phyloP scores from a whole-genome alignment of 2,888 invertebrate genomes.

The Slavum lentiscoides region DNA sequence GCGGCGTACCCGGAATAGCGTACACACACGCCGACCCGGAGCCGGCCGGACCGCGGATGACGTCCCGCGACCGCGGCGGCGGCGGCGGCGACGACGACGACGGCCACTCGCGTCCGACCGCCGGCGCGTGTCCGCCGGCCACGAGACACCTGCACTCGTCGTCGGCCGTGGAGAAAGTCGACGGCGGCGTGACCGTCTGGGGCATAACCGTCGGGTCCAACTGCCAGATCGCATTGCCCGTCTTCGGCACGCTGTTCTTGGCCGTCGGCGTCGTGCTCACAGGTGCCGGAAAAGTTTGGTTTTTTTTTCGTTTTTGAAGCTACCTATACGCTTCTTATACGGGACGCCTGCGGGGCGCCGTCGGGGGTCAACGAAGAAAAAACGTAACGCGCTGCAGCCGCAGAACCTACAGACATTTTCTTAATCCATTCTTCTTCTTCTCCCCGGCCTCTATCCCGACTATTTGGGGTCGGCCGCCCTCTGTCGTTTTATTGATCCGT shows the following conservation, averaged over 20 bases:
- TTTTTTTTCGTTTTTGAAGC: too few species aligned
- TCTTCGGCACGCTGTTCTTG: slow-evolving; percentile 76
- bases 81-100: background rate
- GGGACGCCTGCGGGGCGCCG: too few species aligned
- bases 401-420: too few species aligned
- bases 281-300: slow-evolving; percentile 62
- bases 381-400: too few species aligned
- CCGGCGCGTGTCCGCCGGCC: slow-evolving; percentile 55
- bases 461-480: too few species aligned
- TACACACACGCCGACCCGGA: too few species aligned
- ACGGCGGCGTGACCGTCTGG: slow-evolving; percentile 75
- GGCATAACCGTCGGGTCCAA: slow-evolving; percentile 77
- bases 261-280: slow-evolving; percentile 76
- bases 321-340: too few species aligned
- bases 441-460: too few species aligned
- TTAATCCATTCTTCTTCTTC: too few species aligned
- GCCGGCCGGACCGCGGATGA: slow-evolving; percentile 1
- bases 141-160: slow-evolving; percentile 60
- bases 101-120: background rate
- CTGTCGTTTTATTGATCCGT: too few species aligned
- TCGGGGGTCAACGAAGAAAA: too few species aligned
- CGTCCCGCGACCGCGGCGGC: slow-evolving; percentile 7
- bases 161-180: slow-evolving; percentile 72
- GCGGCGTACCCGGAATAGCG: background rate
- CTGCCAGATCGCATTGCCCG: slow-evolving; percentile 76